phyloP scores from a whole-genome alignment of 2,888 invertebrate species.

The Chloroclystis v-ata region DNA sequence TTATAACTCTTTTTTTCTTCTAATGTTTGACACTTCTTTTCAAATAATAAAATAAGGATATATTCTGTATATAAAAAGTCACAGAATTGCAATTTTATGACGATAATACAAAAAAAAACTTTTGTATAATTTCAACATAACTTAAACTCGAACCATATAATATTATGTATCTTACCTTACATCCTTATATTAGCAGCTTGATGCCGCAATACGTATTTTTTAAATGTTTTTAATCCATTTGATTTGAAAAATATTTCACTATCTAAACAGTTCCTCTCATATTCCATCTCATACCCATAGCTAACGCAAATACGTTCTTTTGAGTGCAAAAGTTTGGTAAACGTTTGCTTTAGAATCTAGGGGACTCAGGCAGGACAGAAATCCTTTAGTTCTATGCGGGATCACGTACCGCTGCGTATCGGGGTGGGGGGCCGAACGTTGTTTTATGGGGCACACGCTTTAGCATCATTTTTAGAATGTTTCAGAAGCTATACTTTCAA shows the following conservation, averaged over 20 bases:
- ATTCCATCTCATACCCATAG: slow-evolving; percentile 39
- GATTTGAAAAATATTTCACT: background rate
- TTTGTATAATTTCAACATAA: too few species aligned
- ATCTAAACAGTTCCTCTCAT: background rate
- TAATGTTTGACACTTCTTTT: too few species aligned
- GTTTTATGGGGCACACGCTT: slow-evolving; percentile 53
- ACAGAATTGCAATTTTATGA: too few species aligned
- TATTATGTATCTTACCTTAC: too few species aligned
- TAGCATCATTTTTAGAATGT: slow-evolving; percentile 46
- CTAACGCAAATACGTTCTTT: slow-evolving; percentile 46
- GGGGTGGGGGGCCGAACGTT: slow-evolving; percentile 34
- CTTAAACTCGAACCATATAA: too few species aligned
- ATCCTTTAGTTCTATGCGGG: slow-evolving; percentile 60
- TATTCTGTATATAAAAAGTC: too few species aligned
- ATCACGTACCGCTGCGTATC: slow-evolving; percentile 64
- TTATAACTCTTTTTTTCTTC: too few species aligned
- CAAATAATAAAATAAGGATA: too few species aligned
- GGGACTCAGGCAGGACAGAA: slow-evolving; percentile 51
- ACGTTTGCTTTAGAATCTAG: slow-evolving; percentile 62
- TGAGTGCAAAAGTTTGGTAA: slow-evolving; percentile 56
- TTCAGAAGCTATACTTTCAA: slow-evolving; percentile 34
- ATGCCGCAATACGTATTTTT: too few species aligned
- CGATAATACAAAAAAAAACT: too few species aligned
- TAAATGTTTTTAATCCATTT: too few species aligned
- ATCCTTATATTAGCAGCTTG: too few species aligned